A percentile compares a stretch with the other conserved stretches of the same genome.
These are phyloP conservation scores for Petrophora chlorosata DNA, from an alignment of 2,888 invertebrate genomes.

Conservation along the genomic window DNA sequence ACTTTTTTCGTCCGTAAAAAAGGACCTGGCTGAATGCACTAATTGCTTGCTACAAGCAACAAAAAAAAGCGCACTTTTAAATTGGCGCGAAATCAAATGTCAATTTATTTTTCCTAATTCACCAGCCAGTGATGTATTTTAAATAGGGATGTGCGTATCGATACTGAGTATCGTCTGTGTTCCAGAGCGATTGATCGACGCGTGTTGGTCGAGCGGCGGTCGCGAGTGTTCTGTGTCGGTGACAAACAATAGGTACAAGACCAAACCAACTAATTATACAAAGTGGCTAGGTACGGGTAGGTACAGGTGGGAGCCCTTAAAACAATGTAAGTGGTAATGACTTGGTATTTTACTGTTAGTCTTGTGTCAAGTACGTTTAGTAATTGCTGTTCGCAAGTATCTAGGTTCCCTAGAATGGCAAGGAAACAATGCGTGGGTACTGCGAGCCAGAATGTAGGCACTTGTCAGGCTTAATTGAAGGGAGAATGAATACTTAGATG, in stretches of 20 bases:
- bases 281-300: conserved; percentile 47
- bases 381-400: conserved; percentile 28
- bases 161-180: conserved; percentile 39
- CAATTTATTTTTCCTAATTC: conserved; percentile 3
- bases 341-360: conserved; percentile 35
- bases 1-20: conserved; percentile 22
- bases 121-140: conserved; percentile 5
- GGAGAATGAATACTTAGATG: conserved; percentile 5
- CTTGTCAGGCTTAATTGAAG: conserved; percentile 10
- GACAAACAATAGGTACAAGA: conserved; percentile 72
- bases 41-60: not conserved
- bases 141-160: conserved; percentile 19
- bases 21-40: conserved; percentile 6
- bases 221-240: conserved; percentile 65
- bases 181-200: conserved; percentile 55
- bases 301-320: conserved; percentile 66
- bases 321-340: conserved; percentile 41
- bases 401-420: conserved; percentile 20
- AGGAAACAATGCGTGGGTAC: conserved; percentile 21
- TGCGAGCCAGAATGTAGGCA: conserved; percentile 5
- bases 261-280: conserved; percentile 66
- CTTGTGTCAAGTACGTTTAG: conserved; percentile 28
- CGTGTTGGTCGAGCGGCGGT: conserved; percentile 64
- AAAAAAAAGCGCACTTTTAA: conserved; percentile 6
- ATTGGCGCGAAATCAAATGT: conserved; percentile 11